Percentiles rank a stretch among this genome's conserved stretches.
Conservation (phyloP, 2,113 vertebrate genomes). For the Dicerorhinus sumatrensis region DNA sequence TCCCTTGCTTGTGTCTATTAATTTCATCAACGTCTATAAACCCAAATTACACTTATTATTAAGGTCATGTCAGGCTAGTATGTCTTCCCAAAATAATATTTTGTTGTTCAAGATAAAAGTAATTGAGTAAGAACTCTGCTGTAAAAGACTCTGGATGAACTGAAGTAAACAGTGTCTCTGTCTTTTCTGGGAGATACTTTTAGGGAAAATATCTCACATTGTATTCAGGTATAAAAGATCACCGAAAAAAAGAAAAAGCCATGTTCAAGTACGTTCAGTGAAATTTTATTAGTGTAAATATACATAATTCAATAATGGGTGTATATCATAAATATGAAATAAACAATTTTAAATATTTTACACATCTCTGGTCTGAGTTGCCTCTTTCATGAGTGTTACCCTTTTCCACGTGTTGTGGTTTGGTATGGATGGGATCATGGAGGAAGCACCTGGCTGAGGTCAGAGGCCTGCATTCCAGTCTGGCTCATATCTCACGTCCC, state of each 20-base stretch:
- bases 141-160: not conserved
- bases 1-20: not conserved
- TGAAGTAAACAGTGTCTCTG: not conserved
- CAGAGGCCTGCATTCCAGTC: not conserved
- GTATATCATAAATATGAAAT: not conserved
- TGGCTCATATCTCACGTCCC: not conserved
- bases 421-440: not conserved
- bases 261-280: not conserved
- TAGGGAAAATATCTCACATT: not conserved
- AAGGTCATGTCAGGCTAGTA: not conserved
- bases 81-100: not conserved
- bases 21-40: not conserved
- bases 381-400: not conserved
- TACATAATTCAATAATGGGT: not conserved
- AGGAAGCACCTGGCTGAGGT: not conserved
- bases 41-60: not conserved
- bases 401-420: not conserved
- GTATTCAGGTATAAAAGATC: slow-evolving; percentile 23
- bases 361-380: not conserved
- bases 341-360: not conserved
- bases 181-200: not conserved
- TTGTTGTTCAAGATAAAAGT: slow-evolving; percentile 33
- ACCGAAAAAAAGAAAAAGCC: not conserved
- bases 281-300: not conserved
- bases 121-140: not conserved